Evolutionary conservation across 1,140 invertebrate species (phyloP), one percentile per base, ranked within the genome.

Genomic region (Danaus melanippus): DNA sequence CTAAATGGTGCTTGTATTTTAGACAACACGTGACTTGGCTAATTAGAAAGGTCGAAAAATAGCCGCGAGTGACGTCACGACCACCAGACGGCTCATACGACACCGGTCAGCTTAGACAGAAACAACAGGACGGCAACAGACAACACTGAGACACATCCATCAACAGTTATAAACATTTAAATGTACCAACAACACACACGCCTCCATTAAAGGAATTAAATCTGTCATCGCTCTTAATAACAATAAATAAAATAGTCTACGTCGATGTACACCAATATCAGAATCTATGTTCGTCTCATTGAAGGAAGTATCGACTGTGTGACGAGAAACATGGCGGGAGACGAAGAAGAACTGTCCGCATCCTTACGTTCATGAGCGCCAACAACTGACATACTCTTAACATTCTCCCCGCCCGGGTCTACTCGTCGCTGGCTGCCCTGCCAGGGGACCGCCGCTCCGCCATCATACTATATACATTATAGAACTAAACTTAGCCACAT

Each of bases 401-500:
- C 21, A 7, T 32, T 1, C 21, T 32, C 21, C 21, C 2, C 21
- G 21, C 21, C 5, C 21, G 21, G 21, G 5, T 32, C 5, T 5
- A 3, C 21, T 32, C 21, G 21, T 2, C 21, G 21, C 21, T 32
- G 21, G 21, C 21, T 32, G 21, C 21, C 7, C 21, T 32, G 21
- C 21, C 21, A 32, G 21, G 21, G 6, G 21, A 32, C 21, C 6
- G 21, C 21, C 21, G 21, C 21, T 32, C 5, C 21, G 21, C 7
- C 21, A 32, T 32, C 21, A 32, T 32, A 32, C 21, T 32, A 32
- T 32, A 32, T 32, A 32, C 7, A 8, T 32, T 32, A 53, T 50
- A 50, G 51, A 59, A 53, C 45, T 53, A 44, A 59, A 59, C 46
- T 46, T 56, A 56, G 58, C 58, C 66, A 66, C 60, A 64, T 69